Conservation (phyloP, 2,797 vertebrate genomes). For the Onychomys arenicola region DNA sequence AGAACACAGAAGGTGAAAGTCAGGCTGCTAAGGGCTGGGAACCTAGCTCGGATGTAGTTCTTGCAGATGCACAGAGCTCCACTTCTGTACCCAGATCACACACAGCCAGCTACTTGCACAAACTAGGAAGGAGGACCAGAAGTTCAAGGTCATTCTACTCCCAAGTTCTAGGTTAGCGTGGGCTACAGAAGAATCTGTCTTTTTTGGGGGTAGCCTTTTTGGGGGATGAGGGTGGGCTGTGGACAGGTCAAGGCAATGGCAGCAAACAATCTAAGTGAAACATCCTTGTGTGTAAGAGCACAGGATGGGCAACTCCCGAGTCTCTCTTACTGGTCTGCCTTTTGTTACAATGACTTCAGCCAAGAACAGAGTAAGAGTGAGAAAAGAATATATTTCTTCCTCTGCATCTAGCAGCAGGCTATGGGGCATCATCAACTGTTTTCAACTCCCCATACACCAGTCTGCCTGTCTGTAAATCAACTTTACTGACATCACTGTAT, state of each 20-base stretch:
- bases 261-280: not conserved
- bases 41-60: not conserved
- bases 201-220: not conserved
- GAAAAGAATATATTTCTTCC: not conserved
- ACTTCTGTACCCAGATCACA: not conserved
- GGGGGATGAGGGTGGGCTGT: too few species aligned
- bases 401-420: not conserved
- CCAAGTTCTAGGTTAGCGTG: not conserved
- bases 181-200: not conserved
- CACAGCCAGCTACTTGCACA: not conserved
- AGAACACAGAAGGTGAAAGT: not conserved
- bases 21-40: not conserved
- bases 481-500: not conserved
- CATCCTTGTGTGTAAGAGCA: not conserved
- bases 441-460: slow-evolving; percentile 7
- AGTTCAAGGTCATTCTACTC: not conserved
- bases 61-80: not conserved
- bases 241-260: not conserved
- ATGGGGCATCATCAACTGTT: not conserved
- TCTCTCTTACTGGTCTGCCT: not conserved
- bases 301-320: not conserved
- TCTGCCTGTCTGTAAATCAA: slow-evolving; percentile 9
- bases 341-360: not conserved
- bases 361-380: not conserved
- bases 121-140: not conserved